Conservation (phyloP, 2,888 invertebrate species). For the Callosobruchus maculatus region DNA sequence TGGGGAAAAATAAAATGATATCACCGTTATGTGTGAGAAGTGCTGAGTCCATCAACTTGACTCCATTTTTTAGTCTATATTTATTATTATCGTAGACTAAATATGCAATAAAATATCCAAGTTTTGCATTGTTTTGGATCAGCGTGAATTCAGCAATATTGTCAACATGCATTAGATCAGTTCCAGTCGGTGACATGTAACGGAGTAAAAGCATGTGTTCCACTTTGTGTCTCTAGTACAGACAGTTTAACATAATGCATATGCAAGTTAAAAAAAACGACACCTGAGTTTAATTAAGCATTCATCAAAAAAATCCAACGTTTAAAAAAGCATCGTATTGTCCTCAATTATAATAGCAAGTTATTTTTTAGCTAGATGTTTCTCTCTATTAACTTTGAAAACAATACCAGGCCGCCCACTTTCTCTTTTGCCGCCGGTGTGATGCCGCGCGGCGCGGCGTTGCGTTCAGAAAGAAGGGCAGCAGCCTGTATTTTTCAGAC, state of each 20-base stretch:
- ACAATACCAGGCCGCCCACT: conserved; percentile 5
- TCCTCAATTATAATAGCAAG: conserved; percentile 3
- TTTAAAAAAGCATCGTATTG: not conserved
- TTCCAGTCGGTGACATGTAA: not conserved
- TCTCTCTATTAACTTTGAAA: conserved; percentile 9
- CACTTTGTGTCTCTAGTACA: not conserved
- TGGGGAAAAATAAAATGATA: too few species aligned
- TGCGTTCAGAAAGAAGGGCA: conserved; percentile 1
- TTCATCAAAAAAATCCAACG: not conserved
- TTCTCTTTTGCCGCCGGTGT: conserved; percentile 8
- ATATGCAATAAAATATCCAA: too few species aligned
- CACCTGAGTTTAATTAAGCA: not conserved
- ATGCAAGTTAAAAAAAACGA: not conserved
- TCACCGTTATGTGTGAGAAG: too few species aligned
- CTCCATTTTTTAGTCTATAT: too few species aligned
- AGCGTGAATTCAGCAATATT: not conserved
- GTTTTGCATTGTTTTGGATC: too few species aligned
- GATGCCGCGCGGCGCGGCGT: not conserved
- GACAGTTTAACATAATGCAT: not conserved
- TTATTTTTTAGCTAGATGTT: conserved; percentile 1
- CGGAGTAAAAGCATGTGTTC: not conserved
- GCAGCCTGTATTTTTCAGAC: not conserved
- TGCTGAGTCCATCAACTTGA: too few species aligned
- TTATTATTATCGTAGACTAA: too few species aligned
- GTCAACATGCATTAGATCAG: not conserved